These are phyloP conservation scores for Choloepus didactylus DNA, from an alignment of 2,797 vertebrate species.

Conservation along the genomic window DNA sequence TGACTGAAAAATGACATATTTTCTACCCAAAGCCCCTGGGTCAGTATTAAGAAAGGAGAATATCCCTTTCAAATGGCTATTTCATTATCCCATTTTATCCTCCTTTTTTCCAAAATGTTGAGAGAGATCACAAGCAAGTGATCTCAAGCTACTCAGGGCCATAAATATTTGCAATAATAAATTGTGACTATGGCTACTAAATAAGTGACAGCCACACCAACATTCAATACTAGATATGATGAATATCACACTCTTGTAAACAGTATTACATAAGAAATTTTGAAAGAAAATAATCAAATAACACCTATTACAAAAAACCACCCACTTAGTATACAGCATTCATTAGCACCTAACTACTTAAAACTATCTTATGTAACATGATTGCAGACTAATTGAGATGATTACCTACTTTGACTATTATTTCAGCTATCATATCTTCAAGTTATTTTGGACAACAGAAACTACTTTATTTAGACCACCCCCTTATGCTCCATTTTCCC, in stretches of 20 bases:
- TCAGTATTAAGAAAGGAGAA: background rate
- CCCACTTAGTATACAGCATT: background rate
- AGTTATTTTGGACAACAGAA: background rate
- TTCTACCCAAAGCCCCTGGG: fast-evolving
- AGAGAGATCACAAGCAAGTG: background rate
- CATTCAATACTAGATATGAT: background rate
- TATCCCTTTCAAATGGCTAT: background rate
- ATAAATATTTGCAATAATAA: background rate
- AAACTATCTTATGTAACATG: background rate
- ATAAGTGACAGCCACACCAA: background rate
- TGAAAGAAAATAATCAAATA: background rate
- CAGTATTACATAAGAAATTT: background rate
- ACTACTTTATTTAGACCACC: background rate
- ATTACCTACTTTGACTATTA: background rate
- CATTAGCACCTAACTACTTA: background rate
- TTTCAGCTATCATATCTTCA: background rate
- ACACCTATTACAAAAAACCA: background rate
- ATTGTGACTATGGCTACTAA: background rate
- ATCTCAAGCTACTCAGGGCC: background rate
- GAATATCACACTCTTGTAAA: background rate
- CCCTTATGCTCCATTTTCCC: background rate
- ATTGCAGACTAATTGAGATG: background rate
- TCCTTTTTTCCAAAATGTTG: no score
- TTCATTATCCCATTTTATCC: background rate
- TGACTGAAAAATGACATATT: background rate